phyloP scores from a whole-genome alignment of 2,888 invertebrate genomes.

The Frankliniella fusca region DNA sequence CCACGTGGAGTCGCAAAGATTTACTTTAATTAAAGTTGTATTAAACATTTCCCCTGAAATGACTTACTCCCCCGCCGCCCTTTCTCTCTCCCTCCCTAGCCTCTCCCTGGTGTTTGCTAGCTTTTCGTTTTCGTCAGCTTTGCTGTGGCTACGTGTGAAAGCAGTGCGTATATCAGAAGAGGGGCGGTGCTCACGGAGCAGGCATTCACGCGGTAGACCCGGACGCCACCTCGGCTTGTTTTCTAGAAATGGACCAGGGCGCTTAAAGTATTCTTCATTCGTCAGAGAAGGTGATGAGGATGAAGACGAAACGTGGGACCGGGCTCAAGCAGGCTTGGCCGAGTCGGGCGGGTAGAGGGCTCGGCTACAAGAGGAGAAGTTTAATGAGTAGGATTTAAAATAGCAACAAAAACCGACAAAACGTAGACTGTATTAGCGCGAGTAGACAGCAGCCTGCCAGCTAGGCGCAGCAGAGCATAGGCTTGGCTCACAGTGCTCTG shows the following conservation, averaged over 20 bases:
- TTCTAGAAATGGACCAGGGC: background rate
- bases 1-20: background rate
- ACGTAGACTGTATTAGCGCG: no score
- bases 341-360: background rate
- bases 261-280: background rate
- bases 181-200: background rate
- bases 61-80: background rate
- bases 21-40: background rate
- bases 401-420: no score
- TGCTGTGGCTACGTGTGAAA: no score
- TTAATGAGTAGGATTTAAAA: no score
- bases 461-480: no score
- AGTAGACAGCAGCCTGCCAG: no score
- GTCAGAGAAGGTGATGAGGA: background rate
- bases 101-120: background rate
- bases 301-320: no score
- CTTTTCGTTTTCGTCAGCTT: no score
- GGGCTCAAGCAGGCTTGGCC: no score
- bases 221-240: background rate
- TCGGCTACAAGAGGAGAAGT: no score
- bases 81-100: background rate
- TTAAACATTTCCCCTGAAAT: background rate
- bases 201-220: background rate
- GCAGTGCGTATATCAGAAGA: no score
- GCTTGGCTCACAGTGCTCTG: no score